Evolutionary conservation across 2,113 vertebrate genomes (phyloP), one percentile per base, ranked within the genome.

Genomic region (Calidris pugnax): DNA sequence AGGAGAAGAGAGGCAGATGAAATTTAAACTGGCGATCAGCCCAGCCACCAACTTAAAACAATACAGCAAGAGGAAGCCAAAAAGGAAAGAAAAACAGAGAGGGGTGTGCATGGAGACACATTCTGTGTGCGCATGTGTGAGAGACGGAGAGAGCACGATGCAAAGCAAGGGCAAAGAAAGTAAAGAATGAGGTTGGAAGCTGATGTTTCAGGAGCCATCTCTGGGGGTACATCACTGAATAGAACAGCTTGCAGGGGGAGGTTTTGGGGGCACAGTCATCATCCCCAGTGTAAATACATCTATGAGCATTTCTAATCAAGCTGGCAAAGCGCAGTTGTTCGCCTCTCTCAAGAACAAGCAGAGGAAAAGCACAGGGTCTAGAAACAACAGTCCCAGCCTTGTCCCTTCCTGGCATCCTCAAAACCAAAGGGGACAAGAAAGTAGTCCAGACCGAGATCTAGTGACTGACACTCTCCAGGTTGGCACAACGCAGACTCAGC

Each of bases 21-120:
- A 91, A 95, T 96, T 84, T 66, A 95, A 97, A 91, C 96, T 95
- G 98, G 96, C 89, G 2, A n/a, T 43, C 74, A 69, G 95, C 97
- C 97, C 90, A 95, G 85, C 96, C 95, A 95, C 96, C 97, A 95
- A 91, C 94, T 96, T 95, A 94, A 97, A 98, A 97, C 97, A 97
- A 97, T 96, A 91, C 95, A 93, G 87, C 20, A 4, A 88, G 95
- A 95, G 87, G 95, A 97, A 97, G 95, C 85, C 96, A 97, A 71
- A 91, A 85, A 95, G 67, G 86, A n/a, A 87, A 95, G 94, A 96
- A 89, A 95, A 90, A 91, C 86, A 89, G 94, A 93, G 37, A n/a
- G 66, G 87, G 92, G 92, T 47, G 95, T 84, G 77, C 24, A 51
- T 63, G 60, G 59, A 82, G 71, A 69, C 66, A 43, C 39, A 45